Conservation (phyloP, 2,888 invertebrate species). For the Eupsilia transversa region DNA sequence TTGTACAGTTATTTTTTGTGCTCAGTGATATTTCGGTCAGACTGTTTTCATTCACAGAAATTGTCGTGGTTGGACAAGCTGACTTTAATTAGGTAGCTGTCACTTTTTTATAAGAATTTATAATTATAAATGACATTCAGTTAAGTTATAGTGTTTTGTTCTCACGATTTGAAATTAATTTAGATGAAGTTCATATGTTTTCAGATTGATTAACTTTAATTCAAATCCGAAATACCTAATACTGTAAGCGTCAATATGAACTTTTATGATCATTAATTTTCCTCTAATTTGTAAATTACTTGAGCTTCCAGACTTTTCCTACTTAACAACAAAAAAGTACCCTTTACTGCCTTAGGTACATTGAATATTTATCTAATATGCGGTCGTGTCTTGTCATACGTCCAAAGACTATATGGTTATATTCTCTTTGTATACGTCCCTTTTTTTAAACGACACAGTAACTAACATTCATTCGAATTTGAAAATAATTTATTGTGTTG, state of each 20-base stretch:
- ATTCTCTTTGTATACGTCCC: neutral
- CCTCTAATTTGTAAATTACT: no score
- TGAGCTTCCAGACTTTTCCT: neutral
- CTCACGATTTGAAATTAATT: neutral
- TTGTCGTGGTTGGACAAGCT: constrained; percentile 8
- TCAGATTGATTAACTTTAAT: neutral
- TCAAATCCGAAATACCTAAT: neutral
- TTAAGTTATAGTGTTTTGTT: neutral
- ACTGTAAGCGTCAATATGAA: neutral
- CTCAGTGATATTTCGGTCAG: constrained; percentile 42
- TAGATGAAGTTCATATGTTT: neutral
- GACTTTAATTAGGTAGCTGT: constrained; percentile 43
- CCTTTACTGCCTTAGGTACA: neutral
- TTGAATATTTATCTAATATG: neutral
- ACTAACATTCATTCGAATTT: constrained; percentile 3
- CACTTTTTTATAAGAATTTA: constrained; percentile 16
- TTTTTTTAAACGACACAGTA: neutral
- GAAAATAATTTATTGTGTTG: constrained; percentile 20
- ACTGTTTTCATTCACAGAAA: constrained; percentile 31
- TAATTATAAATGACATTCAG: constrained; percentile 18
- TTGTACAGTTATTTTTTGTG: constrained; percentile 57
- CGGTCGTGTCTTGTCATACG: no score
- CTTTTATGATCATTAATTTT: neutral
- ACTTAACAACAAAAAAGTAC: neutral
- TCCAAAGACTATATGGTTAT: no score